Conservation (phyloP, 2,797 vertebrate species). For the Liasis olivaceus region DNA sequence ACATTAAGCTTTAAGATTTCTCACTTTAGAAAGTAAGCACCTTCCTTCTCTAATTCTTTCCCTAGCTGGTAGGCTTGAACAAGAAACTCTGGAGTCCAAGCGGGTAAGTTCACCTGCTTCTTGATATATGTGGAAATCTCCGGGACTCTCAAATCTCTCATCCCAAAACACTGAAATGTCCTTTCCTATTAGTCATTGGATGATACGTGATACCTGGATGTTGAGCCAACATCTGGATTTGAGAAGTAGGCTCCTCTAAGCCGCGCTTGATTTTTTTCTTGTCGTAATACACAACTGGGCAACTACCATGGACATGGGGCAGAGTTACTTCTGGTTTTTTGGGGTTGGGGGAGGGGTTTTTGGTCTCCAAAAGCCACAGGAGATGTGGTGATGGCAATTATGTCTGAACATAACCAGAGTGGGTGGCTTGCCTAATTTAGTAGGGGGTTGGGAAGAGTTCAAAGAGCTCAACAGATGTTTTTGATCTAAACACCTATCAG, state of each 20-base stretch:
- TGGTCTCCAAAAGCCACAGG: neutral
- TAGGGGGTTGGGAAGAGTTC: neutral
- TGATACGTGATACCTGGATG: neutral
- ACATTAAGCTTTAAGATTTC: neutral
- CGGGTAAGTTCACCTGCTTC: slow-evolving; percentile 38
- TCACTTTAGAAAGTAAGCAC: neutral
- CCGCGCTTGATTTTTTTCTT: neutral
- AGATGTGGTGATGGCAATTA: neutral
- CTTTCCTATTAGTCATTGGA: neutral
- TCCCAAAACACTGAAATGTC: neutral
- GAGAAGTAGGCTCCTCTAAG: neutral
- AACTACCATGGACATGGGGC: neutral
- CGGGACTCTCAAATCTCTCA: neutral
- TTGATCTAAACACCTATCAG: neutral
- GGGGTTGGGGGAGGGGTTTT: neutral
- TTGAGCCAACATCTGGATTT: neutral
- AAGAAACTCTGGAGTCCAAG: slow-evolving; percentile 19
- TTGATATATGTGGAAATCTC: neutral
- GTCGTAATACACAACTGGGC: neutral
- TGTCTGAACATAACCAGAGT: neutral
- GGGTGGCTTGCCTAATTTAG: neutral
- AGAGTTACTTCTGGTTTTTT: neutral
- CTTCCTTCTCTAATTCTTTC: slow-evolving; percentile 22
- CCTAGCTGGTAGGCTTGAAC: slow-evolving; percentile 50
- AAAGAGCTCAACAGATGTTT: neutral